A percentile compares a stretch with the other conserved stretches of the same genome.
These are phyloP conservation scores for Cactoblastis cactorum DNA, from an alignment of 2,888 invertebrate genomes.

Conservation along the genomic window DNA sequence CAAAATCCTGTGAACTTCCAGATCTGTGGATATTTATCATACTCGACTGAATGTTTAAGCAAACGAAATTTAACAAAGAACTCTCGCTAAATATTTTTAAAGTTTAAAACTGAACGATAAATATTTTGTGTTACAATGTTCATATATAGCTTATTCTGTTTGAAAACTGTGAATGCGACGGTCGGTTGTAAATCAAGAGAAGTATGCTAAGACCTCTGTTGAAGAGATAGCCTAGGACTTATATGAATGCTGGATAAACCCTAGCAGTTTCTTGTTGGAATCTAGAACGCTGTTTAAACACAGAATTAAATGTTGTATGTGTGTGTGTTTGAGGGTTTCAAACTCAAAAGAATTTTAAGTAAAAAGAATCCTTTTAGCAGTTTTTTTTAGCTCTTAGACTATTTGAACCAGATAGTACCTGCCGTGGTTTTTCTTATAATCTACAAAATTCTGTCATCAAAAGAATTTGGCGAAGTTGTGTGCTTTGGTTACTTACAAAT, in stretches of 20 bases:
- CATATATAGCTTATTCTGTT: background rate
- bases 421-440: too few species aligned
- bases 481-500: too few species aligned
- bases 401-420: too few species aligned
- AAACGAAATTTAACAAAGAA: background rate
- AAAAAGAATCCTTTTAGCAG: too few species aligned
- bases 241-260: background rate
- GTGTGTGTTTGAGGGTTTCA: too few species aligned
- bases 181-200: background rate
- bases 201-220: background rate
- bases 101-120: background rate
- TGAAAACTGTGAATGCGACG: conserved; percentile 1
- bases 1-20: conserved; percentile 5
- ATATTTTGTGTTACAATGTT: background rate
- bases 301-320: too few species aligned
- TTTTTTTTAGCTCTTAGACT: too few species aligned
- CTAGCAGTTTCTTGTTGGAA: background rate
- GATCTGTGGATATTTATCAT: conserved; percentile 13
- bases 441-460: too few species aligned
- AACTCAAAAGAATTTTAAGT: too few species aligned
- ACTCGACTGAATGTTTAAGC: conserved; percentile 4
- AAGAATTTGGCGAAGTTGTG: too few species aligned
- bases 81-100: background rate
- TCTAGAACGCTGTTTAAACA: too few species aligned
- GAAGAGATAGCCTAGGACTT: background rate